These are phyloP conservation scores for Siderastrea radians DNA, from an alignment of 92 coral and sea anemone species.

Conservation along the genomic window DNA sequence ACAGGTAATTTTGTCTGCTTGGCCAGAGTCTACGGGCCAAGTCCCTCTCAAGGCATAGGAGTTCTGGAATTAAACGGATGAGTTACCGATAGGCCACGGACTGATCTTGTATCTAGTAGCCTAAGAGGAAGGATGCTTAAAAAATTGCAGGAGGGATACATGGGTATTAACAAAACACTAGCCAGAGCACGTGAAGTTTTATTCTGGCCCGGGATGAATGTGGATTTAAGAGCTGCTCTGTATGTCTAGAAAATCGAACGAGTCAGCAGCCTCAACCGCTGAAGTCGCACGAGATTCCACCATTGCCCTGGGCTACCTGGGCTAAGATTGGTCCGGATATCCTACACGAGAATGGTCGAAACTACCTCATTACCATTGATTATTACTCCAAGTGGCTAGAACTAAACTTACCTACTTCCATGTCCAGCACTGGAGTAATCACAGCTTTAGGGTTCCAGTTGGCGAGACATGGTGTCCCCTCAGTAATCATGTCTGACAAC, in stretches of 20 bases:
- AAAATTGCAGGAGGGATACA: not conserved
- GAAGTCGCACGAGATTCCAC: no score
- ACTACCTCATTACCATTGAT: conserved; percentile 43
- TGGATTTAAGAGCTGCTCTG: conserved; percentile 3
- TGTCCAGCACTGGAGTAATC: conserved; percentile 59
- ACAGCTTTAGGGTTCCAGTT: conserved; percentile 41
- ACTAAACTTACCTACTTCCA: conserved; percentile 19
- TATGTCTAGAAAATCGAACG: conserved; percentile 29
- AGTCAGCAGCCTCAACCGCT: conserved; percentile 27
- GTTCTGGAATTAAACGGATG: conserved; percentile 31
- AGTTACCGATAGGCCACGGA: conserved; percentile 6
- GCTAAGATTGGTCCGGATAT: conserved; percentile 6
- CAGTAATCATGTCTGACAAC: conserved; percentile 25
- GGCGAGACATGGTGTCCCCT: conserved; percentile 46
- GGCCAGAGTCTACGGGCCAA: conserved; percentile 25
- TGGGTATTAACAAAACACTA: no score
- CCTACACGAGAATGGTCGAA: conserved; percentile 33
- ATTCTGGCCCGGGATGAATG: not conserved
- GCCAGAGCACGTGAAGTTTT: no score
- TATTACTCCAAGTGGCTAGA: conserved; percentile 61
- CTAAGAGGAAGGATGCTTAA: conserved; percentile 28
- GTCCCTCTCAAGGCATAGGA: no score
- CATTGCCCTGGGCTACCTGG: conserved; percentile 34
- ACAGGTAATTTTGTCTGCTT: no score
- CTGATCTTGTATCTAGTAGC: conserved; percentile 22